phyloP scores from a whole-genome alignment of 1,140 invertebrate genomes.

The Camponotus vicinus region DNA sequence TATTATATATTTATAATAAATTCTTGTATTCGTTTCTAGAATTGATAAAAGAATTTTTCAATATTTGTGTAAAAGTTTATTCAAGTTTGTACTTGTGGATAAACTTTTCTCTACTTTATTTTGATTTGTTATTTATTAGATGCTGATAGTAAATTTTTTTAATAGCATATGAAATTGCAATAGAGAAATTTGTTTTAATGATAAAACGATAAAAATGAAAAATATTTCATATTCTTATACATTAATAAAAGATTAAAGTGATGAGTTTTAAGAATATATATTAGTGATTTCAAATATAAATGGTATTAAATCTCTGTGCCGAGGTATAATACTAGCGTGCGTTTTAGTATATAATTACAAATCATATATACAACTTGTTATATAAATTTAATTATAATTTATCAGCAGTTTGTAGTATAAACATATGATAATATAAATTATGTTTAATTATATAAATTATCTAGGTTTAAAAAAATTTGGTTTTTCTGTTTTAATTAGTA shows the following conservation, averaged over 20 bases:
- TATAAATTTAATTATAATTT: slow-evolving; percentile 28
- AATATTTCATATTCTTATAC: not conserved
- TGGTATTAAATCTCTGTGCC: not conserved
- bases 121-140: not conserved
- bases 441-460: not conserved
- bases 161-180: not conserved
- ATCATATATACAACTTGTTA: not conserved
- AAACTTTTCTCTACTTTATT: slow-evolving; percentile 8
- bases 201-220: not conserved
- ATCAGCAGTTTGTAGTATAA: not conserved
- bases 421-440: slow-evolving; percentile 31
- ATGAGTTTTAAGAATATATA: not conserved
- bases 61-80: not conserved
- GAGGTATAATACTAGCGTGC: not conserved
- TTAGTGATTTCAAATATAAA: not conserved
- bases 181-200: not conserved
- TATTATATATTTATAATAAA: not conserved
- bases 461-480: not conserved
- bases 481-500: not conserved
- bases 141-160: not conserved
- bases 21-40: not conserved
- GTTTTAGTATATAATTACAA: slow-evolving; percentile 11
- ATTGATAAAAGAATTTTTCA: not conserved
- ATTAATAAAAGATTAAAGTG: not conserved
- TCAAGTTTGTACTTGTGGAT: not conserved